Evolutionary conservation across 92 coral and sea anemone genomes (phyloP), one percentile per base, ranked within the genome.

Genomic region (Anthopleura xanthogrammica): DNA sequence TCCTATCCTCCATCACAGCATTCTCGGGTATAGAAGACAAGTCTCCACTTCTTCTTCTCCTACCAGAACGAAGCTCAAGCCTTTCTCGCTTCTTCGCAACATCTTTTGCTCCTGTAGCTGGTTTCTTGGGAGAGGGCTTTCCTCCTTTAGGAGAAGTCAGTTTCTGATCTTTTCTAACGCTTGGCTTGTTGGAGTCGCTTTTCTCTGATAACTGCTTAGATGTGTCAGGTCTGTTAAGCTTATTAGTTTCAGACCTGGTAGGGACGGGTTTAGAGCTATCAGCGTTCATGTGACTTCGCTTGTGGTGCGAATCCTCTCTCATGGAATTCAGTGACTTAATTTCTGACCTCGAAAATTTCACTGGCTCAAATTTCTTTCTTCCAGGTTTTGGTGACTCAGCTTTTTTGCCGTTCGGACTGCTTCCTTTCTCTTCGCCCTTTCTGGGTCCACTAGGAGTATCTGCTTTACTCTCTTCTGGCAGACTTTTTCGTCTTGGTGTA

Each of bases 241-340:
- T 76, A 54, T 41, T 22, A 16, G 83, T 29, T 16, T 78, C 88
- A 36, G 81, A 41, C 12, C 52, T 43, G 41, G 82, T 22, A 58
- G 87, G 77, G 1, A 52, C 72, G 0, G 78, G 54, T 50, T 85
- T 77, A 23, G 43, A 40, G 50, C 23, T 62, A 56, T 85, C 78
- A 56, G 81, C 46, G 40, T 85, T 85, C 79, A 85, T 11, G 60
- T 85, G 88, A n/a, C 88, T 85, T 4, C 88, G 88, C 54, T 70
- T 79, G 54, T 81, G 84, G 41, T 83, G 87, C 57, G 88, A 85
- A 72, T 78, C 88, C 7, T 56, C 70, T 78, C 39, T 85, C 83
- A 79, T 81, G 14, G 50, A 84, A 10, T 84, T 71, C 16, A 76
- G 64, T 6, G 87, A 84, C 23, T 58, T 64, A 70, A 23, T 42